Conservation (phyloP, 2,888 invertebrate species). For the Andrena chrysosceles region DNA sequence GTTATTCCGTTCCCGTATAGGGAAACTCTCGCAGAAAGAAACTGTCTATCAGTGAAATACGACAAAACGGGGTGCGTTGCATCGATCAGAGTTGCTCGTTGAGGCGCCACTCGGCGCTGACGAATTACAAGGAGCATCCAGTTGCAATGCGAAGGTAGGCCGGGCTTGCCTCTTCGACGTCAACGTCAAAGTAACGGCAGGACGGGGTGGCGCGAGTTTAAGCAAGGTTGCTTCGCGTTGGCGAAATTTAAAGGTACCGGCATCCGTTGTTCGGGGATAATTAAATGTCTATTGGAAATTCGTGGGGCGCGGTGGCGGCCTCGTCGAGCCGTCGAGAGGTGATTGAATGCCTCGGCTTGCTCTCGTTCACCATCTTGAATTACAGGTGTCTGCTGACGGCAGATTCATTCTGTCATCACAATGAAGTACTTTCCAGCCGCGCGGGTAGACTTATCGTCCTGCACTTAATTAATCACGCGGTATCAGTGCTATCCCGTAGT, state of each 20-base stretch:
- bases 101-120: constrained; percentile 12
- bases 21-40: too few relatives aligned
- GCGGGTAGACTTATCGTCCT: constrained; percentile 56
- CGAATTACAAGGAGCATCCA: constrained; percentile 44
- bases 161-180: constrained; percentile 9
- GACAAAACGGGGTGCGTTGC: not conserved
- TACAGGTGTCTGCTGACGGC: constrained; percentile 70
- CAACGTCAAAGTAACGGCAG: constrained; percentile 42
- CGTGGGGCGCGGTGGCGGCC: constrained; percentile 42
- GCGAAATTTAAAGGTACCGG: constrained; percentile 64
- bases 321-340: constrained; percentile 57
- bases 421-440: constrained; percentile 58
- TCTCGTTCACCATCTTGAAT: constrained; percentile 67
- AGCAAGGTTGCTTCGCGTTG: constrained; percentile 31
- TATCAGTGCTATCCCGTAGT: constrained; percentile 48
- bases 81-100: constrained; percentile 1
- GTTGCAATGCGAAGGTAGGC: constrained; percentile 25
- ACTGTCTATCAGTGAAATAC: not conserved
- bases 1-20: not conserved
- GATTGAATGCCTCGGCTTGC: constrained; percentile 66
- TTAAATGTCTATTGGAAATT: constrained; percentile 74
- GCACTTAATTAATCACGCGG: constrained; percentile 70
- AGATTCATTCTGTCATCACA: constrained; percentile 70
- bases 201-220: constrained; percentile 5
- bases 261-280: constrained; percentile 61